Percentiles rank a stretch among this genome's conserved stretches.
Conservation (phyloP, 2,888 invertebrate genomes). For the Thelaira solivaga region DNA sequence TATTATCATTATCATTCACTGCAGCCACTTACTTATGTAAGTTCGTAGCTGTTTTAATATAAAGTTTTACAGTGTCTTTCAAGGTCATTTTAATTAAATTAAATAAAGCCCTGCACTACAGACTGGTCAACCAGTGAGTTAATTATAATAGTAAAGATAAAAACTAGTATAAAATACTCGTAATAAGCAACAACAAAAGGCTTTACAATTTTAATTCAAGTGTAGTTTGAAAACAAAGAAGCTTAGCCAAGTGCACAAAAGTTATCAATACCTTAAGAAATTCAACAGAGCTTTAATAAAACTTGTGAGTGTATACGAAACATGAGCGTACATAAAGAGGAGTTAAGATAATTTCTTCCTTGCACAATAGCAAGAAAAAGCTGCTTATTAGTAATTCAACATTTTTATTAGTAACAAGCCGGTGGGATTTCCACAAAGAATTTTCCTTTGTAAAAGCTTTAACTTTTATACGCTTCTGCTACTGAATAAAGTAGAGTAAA, state of each 20-base stretch:
- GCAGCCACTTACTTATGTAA: conserved; percentile 47
- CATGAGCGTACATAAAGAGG: too few relatives aligned
- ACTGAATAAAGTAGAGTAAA: conserved; percentile 30
- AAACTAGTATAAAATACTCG: neutral
- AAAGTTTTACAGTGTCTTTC: conserved; percentile 41
- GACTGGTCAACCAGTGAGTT: conserved; percentile 43
- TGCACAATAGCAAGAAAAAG: too few relatives aligned
- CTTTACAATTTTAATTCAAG: neutral
- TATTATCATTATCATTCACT: too few relatives aligned
- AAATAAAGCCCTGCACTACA: neutral
- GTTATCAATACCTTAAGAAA: conserved; percentile 25
- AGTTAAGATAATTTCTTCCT: too few relatives aligned
- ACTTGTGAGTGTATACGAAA: too few relatives aligned
- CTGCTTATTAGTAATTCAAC: too few relatives aligned
- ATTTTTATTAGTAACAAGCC: too few relatives aligned
- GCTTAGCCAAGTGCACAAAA: too few relatives aligned
- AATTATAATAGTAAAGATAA: neutral
- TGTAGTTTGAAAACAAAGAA: conserved; percentile 14
- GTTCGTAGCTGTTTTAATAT: neutral
- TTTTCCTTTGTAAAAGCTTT: too few relatives aligned
- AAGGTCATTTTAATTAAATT: conserved; percentile 43
- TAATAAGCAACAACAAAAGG: neutral
- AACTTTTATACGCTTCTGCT: too few relatives aligned
- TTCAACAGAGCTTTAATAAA: too few relatives aligned
- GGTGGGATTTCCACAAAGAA: too few relatives aligned